These are phyloP conservation scores for Sphyrna mokarran DNA, from an alignment of 2,113 vertebrate species.

Conservation along the genomic window DNA sequence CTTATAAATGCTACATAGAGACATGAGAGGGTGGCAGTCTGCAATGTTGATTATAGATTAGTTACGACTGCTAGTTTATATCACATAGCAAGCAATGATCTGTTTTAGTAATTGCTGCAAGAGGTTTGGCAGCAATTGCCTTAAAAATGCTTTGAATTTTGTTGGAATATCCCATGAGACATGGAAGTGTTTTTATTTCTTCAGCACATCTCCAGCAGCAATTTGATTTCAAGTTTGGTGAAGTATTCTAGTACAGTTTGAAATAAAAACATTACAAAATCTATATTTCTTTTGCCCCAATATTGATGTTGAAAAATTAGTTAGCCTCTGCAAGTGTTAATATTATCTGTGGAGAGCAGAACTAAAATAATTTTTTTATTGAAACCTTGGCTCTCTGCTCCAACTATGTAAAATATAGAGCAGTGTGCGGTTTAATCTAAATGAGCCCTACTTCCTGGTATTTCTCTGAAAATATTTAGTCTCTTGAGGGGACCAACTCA, in stretches of 20 bases:
- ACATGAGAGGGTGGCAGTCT: too few relatives aligned
- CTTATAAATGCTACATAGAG: background rate
- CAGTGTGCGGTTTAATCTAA: conserved; percentile 22
- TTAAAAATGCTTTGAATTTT: background rate
- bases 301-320: background rate
- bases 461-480: conserved; percentile 37
- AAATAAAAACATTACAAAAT: background rate
- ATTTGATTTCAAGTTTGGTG: background rate
- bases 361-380: conserved; percentile 8
- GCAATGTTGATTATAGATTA: background rate
- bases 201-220: background rate
- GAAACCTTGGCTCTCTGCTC: background rate
- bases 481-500: background rate
- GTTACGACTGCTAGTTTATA: background rate
- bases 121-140: background rate
- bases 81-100: background rate
- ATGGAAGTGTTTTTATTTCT: background rate
- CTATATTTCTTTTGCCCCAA: background rate
- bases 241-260: background rate
- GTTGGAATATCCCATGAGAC: background rate
- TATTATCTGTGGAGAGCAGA: background rate
- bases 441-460: conserved; percentile 29
- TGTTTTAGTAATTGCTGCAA: background rate
- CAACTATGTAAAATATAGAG: conserved; percentile 31
- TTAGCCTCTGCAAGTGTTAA: background rate